Base-by-base conservation (phyloP, 92 coral and sea anemone genomes). In the Actinernus sp. region DNA sequence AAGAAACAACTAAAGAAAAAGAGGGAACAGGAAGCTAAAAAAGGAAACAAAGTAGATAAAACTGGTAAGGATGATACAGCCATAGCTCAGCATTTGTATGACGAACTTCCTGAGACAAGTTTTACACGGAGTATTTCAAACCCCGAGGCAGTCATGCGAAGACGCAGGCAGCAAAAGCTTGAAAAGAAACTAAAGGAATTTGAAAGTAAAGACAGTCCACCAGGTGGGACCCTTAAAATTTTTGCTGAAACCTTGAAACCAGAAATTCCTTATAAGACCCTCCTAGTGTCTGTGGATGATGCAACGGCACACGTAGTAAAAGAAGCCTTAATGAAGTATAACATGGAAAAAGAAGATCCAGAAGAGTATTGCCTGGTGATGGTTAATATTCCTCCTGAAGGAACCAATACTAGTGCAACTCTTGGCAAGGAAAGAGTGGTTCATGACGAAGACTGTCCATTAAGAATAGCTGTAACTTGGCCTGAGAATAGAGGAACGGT, bases 121-220 rank as follows among this genome's bases (percentile, higher is more conserved):
- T 89, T 95, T 63, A 95, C 99, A 0, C 48, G 99, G 51, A 95
- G 92, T 31, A 83, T 87, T 31, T 95, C 99, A 20, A 95, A 95
- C 53, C 97, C 99, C 0, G 99, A 95, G 63, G 93, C 93, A 28
- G 99, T 95, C 55, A 95, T 95, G 99, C 74, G 90, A 32, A 83
- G 80, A 17, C 91, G 97, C 3, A 78, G 99, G 40, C 89, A 95
- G 51, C 90, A 85, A 49, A 86, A 86, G 11, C 85, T 95, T 17
- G 95, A 91, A 31, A 85, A 89, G 17, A 75, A 75, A 26, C 68
- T 95, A 30, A 79, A 95, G 46, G 89, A 87, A 59, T 88, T 92
- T 69, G 85, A 95, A 54, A 89, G 83, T 53, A 56, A 73, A 4
- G 99, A 92, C 47, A 86, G 94, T 27, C 50, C 65, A 6, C 56